Evolutionary conservation across 2,797 vertebrate species (phyloP), one percentile per base, ranked within the genome.

Genomic region (Heliangelus exortis): DNA sequence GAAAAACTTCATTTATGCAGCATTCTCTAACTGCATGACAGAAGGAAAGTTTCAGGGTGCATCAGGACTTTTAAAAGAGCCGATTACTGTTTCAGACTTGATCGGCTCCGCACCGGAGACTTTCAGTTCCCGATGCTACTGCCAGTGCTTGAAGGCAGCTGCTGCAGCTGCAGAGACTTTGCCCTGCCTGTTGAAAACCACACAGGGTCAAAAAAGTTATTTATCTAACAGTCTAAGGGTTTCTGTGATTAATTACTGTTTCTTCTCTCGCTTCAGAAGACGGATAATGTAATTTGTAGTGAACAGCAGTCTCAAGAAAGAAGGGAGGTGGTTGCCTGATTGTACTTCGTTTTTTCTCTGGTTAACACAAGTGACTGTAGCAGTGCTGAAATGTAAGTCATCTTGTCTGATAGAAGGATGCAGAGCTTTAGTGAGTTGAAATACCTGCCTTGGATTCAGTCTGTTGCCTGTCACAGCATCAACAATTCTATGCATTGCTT

Each of bases 1-100:
- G 97, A 85, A 97, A 96, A 97, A 97, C 97, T 97, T 97, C 94
- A 96, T 98, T 97, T 97, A 95, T 97, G 96, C 97, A 76, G 92
- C 77, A 5, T 97, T 97, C 97, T 92, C 95, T 96, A 93, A 83
- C 58, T 57, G 73, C 29, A 0, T 72, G 95, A 91, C 88, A 89
- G 96, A 97, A 97, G 96, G 96, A 79, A 97, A 97, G 97, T 97
- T 97, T 95, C 57, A 53, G 55, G 54, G 72, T 76, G 31, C 71
- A 25, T 91, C 90, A 94, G 94, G 91, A 79, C 77, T 93, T 89
- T 23, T 87, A 90, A 96, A 88, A 80, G 81, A 88, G 34, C 92
- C 7, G 7, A 78, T 83, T 22, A 33, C 87, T 9, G 23, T 80
- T 95, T 88, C 15, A 41, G 87, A 29, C 57, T 82, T 96, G 80